These are phyloP conservation scores for Ashinkailepas kermadecensis DNA, from an alignment of 2,888 invertebrate genomes.

Conservation along the genomic window DNA sequence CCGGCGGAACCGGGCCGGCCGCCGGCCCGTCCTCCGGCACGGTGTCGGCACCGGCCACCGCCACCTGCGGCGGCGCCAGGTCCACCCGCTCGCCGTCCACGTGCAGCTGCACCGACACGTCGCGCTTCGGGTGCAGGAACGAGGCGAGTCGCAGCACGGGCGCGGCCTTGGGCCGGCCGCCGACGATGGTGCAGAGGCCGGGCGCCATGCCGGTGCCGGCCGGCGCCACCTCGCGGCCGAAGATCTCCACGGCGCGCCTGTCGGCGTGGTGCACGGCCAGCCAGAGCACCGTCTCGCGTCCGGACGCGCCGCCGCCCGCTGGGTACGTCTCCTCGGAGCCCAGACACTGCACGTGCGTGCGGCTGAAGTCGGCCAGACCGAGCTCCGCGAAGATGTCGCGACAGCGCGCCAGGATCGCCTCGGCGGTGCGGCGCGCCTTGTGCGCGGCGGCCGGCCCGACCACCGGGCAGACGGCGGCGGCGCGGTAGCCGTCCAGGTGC, in stretches of 20 bases:
- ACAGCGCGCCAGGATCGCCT: slow-evolving; percentile 44
- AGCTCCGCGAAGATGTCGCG: slow-evolving; percentile 36
- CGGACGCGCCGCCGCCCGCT: slow-evolving; percentile 23
- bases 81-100: slow-evolving; percentile 11
- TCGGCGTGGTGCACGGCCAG: slow-evolving; percentile 46
- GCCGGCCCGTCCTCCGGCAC: not conserved
- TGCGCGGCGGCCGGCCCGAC: slow-evolving; percentile 42
- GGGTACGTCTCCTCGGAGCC: slow-evolving; percentile 46
- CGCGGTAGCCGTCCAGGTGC: slow-evolving; percentile 45
- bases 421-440: slow-evolving; percentile 44
- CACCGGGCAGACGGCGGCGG: slow-evolving; percentile 43
- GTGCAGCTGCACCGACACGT: slow-evolving; percentile 37
- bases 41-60: not conserved
- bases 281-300: slow-evolving; percentile 45
- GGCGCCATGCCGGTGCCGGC: slow-evolving; percentile 50
- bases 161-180: slow-evolving; percentile 47
- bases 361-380: slow-evolving; percentile 42
- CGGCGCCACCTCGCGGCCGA: slow-evolving; percentile 46
- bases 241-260: slow-evolving; percentile 45
- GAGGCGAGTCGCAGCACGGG: slow-evolving; percentile 46
- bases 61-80: not conserved
- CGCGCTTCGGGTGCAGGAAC: slow-evolving; percentile 43
- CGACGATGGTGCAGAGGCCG: slow-evolving; percentile 44
- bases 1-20: not conserved
- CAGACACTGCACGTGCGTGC: slow-evolving; percentile 43